Base-by-base conservation (phyloP, 2,113 vertebrate genomes). In the Thamnaconus septentrionalis region DNA sequence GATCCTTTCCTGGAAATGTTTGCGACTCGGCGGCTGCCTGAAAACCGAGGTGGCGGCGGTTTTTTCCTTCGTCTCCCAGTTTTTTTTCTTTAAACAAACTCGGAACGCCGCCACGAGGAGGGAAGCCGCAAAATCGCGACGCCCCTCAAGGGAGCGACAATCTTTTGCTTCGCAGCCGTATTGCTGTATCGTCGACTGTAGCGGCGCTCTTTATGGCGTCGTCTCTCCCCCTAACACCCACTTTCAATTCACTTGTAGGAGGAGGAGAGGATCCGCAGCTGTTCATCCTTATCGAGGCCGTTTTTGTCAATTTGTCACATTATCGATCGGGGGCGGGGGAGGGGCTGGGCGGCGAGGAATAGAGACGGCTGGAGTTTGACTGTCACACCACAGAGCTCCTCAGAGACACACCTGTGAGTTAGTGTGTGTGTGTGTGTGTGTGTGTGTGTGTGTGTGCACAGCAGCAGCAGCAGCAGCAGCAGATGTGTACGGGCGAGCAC, bases 1-100 rank as follows among this genome's bases (percentile, higher is more conserved):
- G 69, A 75, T 79, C 83, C 50, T 71, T 83, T 86, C 58, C 81
- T 80, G 82, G 78, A 86, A 87, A 79, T 81, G 69, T 76, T 84
- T 83, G 63, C 7, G 81, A 31, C 18, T 31, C 18, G 18, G 18
- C 18, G 18, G 18, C 18, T 31, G 18, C 18, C 18, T 31, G 18
- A 31, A 31, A 31, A 31, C 18, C 18, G 46, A n/a, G 50, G 9
- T 4, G 31, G 6, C 43, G 31, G 5, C 57, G 0, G n/a, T 60
- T 41, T 64, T 53, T 58, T 54, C 1, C 42, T 56, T n/a, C 44
- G 1, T 45, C 44, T 45, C 44, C 7, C 44, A 45, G 5, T 45
- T 6, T 45, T 45, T 45, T 45, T 45, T 52, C 18, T 11, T 50
- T 52, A 53, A 5, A 55, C 62, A 54, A 58, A 49, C 58, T 44